These are phyloP conservation scores for Vicugna pacos DNA, from an alignment of 2,113 vertebrate species.

Conservation along the genomic window DNA sequence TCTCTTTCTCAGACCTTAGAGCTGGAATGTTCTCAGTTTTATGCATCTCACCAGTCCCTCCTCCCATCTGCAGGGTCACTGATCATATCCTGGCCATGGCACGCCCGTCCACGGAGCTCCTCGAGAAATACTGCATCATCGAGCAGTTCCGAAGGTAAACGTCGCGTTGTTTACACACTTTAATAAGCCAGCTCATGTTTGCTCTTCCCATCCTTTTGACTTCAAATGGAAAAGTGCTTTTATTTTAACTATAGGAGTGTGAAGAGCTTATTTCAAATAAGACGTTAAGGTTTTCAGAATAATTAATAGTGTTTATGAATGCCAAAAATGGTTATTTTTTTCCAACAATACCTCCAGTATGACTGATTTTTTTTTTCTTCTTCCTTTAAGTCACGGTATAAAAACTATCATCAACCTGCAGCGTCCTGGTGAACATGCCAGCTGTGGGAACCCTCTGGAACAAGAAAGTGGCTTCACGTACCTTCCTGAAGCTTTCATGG, in stretches of 20 bases:
- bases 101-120: constrained; percentile 96
- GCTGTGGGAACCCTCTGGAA: constrained; percentile 96
- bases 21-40: neutral
- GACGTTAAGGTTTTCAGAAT: constrained; percentile 51
- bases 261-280: constrained; percentile 71
- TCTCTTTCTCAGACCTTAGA: neutral
- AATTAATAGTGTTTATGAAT: constrained; percentile 10
- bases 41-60: neutral
- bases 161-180: neutral
- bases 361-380: constrained; percentile 72
- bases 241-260: constrained; percentile 63
- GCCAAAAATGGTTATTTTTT: constrained; percentile 51
- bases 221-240: constrained; percentile 75
- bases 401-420: constrained; percentile 98
- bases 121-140: constrained; percentile 95
- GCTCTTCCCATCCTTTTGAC: constrained; percentile 62
- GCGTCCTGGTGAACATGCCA: constrained; percentile 96
- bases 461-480: constrained; percentile 96
- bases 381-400: constrained; percentile 91
- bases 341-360: constrained; percentile 45
- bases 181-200: neutral
- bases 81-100: constrained; percentile 97
- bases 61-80: constrained; percentile 91
- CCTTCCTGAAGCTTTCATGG: constrained; percentile 96
- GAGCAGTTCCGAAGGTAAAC: constrained; percentile 94